Evolutionary conservation across 1,140 invertebrate genomes (phyloP).

Genomic region (Bombus confusus): DNA sequence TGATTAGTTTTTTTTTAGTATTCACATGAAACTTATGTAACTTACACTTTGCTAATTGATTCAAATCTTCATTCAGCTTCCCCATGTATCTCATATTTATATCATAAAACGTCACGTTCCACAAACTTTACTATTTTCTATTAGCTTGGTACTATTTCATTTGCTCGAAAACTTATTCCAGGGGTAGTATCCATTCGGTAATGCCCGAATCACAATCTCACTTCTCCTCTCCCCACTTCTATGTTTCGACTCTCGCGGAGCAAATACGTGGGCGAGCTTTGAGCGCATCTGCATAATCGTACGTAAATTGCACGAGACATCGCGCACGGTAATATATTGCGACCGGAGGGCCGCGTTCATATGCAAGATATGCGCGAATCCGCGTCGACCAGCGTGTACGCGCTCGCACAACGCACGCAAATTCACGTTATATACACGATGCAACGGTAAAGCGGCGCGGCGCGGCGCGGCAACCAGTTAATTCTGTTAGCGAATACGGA

Average conservation of each 20-base stretch:
- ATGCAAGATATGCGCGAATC: conserved; percentile 59
- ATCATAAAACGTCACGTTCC: no score
- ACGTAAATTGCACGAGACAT: conserved; percentile 70
- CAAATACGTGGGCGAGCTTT: conserved; percentile 48
- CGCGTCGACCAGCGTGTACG: conserved; percentile 13
- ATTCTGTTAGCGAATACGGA: conserved; percentile 63
- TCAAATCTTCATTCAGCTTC: no score
- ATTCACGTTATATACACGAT: conserved; percentile 6
- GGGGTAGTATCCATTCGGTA: not conserved
- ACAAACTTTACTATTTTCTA: no score
- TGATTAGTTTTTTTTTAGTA: no score
- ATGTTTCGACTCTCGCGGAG: no score
- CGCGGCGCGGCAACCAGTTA: conserved; percentile 38
- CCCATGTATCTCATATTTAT: no score
- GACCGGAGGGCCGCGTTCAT: conserved; percentile 49
- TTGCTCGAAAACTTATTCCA: no score
- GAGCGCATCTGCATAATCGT: conserved; percentile 67
- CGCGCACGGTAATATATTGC: conserved; percentile 66
- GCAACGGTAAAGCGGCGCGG: conserved; percentile 9
- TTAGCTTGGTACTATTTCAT: no score
- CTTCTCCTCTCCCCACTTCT: not conserved
- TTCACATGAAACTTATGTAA: no score
- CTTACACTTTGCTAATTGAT: no score
- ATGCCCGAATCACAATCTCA: not conserved
- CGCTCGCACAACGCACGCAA: not conserved